Conservation (phyloP, 2,797 vertebrate species). For the Takifugu ocellatus region DNA sequence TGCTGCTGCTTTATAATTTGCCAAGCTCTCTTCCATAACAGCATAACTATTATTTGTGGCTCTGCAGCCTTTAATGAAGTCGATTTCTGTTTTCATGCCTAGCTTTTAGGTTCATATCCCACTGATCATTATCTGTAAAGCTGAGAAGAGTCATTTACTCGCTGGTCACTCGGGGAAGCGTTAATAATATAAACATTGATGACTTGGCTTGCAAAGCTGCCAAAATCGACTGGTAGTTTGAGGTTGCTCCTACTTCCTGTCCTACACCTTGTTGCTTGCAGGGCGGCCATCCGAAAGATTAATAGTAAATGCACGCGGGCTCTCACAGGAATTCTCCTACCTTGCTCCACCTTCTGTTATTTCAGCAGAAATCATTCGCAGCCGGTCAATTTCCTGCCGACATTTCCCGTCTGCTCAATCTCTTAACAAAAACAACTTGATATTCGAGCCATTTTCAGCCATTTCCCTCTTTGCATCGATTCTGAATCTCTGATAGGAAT, state of each 20-base stretch:
- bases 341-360: conserved; percentile 43
- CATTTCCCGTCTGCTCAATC: conserved; percentile 21
- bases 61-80: conserved; percentile 48
- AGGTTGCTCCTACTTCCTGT: conserved; percentile 6
- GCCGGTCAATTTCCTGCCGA: conserved; percentile 61
- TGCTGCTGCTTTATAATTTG: conserved; percentile 70
- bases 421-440: conserved; percentile 12
- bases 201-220: conserved; percentile 8
- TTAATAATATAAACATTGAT: conserved; percentile 1
- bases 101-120: conserved; percentile 13
- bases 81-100: conserved; percentile 38
- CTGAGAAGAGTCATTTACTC: conserved; percentile 6
- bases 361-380: conserved; percentile 60
- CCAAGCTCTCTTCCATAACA: conserved; percentile 65
- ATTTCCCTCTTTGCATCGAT: conserved; percentile 43
- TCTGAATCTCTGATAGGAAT: conserved; percentile 35
- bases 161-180: not conserved
- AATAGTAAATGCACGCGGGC: conserved; percentile 49
- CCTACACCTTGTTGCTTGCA: conserved; percentile 16
- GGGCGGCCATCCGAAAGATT: conserved; percentile 32
- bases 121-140: conserved; percentile 24
- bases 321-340: conserved; percentile 37
- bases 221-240: conserved; percentile 4
- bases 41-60: conserved; percentile 70
- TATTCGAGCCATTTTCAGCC: conserved; percentile 21